Conservation (phyloP, 2,113 vertebrate species). For the Daphoenositta chrysoptera region DNA sequence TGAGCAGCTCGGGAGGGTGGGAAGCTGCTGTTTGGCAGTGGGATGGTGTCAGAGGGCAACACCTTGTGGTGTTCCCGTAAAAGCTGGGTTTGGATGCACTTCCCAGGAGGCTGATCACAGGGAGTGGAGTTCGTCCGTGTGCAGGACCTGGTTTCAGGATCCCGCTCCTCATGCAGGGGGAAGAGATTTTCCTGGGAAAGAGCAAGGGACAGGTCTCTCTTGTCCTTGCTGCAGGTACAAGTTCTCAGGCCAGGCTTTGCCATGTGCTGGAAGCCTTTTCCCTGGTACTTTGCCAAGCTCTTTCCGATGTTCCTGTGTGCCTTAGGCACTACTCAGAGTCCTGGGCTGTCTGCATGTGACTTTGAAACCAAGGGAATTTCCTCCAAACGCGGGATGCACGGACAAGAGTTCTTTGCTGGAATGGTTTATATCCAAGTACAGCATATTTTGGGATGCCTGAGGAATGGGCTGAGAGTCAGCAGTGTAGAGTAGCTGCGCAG, state of each 20-base stretch:
- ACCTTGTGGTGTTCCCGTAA: background rate
- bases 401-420: background rate
- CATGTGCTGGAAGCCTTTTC: background rate
- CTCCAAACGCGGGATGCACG: accelerated
- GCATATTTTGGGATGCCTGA: background rate
- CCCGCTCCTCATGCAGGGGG: background rate
- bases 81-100: background rate
- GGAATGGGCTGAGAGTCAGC: background rate
- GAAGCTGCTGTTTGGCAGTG: background rate
- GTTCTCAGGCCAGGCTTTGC: background rate
- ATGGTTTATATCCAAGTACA: accelerated
- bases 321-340: background rate
- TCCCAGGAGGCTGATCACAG: background rate
- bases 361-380: background rate
- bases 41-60: background rate
- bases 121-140: background rate
- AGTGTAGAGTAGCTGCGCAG: background rate
- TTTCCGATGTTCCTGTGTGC: accelerated
- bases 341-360: background rate
- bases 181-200: background rate
- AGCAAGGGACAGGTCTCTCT: background rate
- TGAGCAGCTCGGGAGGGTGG: background rate
- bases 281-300: background rate
- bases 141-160: background rate
- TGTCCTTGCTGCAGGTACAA: background rate